Conservation (phyloP, 2,113 vertebrate genomes). For the Limnothrissa miodon region DNA sequence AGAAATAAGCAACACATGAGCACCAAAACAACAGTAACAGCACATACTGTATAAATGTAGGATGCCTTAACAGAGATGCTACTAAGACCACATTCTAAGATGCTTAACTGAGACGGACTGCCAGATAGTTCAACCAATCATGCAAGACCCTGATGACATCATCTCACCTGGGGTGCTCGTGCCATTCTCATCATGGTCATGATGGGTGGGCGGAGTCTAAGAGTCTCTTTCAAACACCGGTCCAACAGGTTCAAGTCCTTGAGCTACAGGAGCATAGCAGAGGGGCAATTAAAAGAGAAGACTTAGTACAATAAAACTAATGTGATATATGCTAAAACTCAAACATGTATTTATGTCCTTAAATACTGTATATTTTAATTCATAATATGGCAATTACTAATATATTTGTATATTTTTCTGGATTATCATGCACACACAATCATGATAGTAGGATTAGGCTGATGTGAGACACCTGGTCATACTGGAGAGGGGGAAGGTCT, state of each 20-base stretch:
- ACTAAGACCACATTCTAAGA: not conserved
- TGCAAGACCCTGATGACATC: not conserved
- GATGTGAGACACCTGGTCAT: constrained; percentile 79
- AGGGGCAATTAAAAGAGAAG: not conserved
- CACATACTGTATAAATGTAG: not conserved
- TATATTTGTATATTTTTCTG: not conserved
- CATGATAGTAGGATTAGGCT: not conserved
- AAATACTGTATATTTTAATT: not conserved
- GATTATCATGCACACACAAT: not conserved
- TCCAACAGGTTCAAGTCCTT: constrained; percentile 90
- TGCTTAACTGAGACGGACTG: not conserved
- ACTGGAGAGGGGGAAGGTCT: constrained; percentile 76
- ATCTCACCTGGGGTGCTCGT: constrained; percentile 80
- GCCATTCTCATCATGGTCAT: constrained; percentile 99
- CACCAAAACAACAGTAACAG: not conserved
- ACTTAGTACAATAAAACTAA: too few species aligned
- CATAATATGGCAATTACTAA: too few species aligned
- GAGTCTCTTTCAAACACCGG: constrained; percentile 91
- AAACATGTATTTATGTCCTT: not conserved
- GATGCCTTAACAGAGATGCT: not conserved
- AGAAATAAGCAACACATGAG: not conserved
- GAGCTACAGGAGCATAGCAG: constrained; percentile 66
- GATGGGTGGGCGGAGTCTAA: constrained; percentile 91
- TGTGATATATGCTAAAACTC: too few species aligned
- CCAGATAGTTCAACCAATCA: not conserved